Percentiles rank a stretch among this genome's conserved stretches.
Conservation (phyloP, 2,113 vertebrate genomes). For the Thunnus thynnus region DNA sequence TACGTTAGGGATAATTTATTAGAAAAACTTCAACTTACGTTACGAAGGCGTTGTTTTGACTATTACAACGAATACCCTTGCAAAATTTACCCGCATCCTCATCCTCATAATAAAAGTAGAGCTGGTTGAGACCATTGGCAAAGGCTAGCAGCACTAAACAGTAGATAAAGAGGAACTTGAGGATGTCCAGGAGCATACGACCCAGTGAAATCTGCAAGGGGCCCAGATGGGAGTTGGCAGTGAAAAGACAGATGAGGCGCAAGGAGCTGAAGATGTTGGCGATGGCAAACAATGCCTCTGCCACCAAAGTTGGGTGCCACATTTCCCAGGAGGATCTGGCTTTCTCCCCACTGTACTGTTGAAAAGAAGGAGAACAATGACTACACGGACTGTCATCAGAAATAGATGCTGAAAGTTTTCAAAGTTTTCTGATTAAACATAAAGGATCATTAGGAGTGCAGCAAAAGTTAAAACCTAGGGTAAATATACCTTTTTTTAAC, state of each 20-base stretch:
- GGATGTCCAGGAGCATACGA: constrained; percentile 98
- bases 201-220: constrained; percentile 98
- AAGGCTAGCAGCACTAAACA: constrained; percentile 97
- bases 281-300: constrained; percentile 96
- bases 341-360: constrained; percentile 88
- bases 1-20: constrained; percentile 25
- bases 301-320: constrained; percentile 97
- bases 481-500: background rate
- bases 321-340: constrained; percentile 90
- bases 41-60: constrained; percentile 97
- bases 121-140: constrained; percentile 97
- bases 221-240: constrained; percentile 97
- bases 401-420: background rate
- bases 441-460: too few relatives aligned
- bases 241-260: constrained; percentile 97
- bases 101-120: constrained; percentile 94
- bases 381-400: background rate
- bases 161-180: constrained; percentile 99
- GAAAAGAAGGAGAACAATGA: constrained; percentile 44
- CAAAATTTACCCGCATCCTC: constrained; percentile 69
- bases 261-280: constrained; percentile 99
- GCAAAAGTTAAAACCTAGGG: background rate
- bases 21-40: constrained; percentile 87
- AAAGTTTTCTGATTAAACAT: too few relatives aligned
- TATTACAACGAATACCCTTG: constrained; percentile 93